Base-by-base conservation (phyloP, 2,797 vertebrate genomes). In the Buphagus erythrorhynchus region DNA sequence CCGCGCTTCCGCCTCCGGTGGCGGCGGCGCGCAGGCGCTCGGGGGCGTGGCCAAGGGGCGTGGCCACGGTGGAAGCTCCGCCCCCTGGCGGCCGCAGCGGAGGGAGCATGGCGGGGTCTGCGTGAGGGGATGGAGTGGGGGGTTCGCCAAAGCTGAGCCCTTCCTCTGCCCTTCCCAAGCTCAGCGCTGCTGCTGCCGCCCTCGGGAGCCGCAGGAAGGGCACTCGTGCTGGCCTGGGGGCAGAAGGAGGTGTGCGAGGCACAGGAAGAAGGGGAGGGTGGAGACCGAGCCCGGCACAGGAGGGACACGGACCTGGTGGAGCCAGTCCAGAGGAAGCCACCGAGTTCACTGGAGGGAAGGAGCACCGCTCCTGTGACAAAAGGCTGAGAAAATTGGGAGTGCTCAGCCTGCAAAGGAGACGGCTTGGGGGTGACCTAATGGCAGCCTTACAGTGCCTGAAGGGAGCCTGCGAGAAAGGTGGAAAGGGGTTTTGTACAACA, bases 31-130 rank as follows among this genome's bases (percentile, higher is more conserved):
- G 48, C 42, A 68, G 48, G 62, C 43, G 83, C 51, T 31, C 10
- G 20, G 48, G 48, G 13, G 48, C 48, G 45, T 12, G 13, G 40
- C 8, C 20, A 21, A 8, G 20, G 43, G 43, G 43, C 43, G 43
- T 20, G 51, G 17, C 1, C 51, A 19, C 2, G 11, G 17, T 7
- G 17, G 24, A 9, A 16, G 59, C 48, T 12, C 48, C 59, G 59
- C 49, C 67, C 49, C 67, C 5, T 5, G 9, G 1, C 9, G 48
- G 12, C 8, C 28, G 2, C 5, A 0, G 9, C 1, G 7, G 1
- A 7, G 38, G 48, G 9, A 26, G 1, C 3, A 0, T n/a, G 61
- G 28, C 10, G 40, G 21, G 4, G 0, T 1, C 11, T 11, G 2
- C 1, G 33, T 38, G 51, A 6, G 42, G 62, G 33, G 1, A 1